Percentiles rank a stretch among this genome's conserved stretches.
Conservation (phyloP, 2,113 vertebrate genomes). For the Petromus typicus region DNA sequence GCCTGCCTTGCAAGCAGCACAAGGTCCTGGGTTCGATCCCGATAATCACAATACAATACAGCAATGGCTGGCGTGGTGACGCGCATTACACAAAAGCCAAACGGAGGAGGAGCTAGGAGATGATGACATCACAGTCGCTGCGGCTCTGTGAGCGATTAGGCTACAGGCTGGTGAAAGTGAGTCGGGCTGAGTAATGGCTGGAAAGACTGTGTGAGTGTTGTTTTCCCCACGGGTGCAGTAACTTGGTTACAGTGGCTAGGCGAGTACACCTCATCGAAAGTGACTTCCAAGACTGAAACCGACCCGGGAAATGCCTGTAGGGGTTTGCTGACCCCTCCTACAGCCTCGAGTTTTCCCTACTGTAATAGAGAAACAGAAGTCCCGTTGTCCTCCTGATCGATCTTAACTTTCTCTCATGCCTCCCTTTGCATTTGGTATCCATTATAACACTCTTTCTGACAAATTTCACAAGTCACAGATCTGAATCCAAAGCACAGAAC, state of each 20-base stretch:
- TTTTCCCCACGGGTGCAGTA: constrained; percentile 52
- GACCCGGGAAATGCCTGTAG: neutral
- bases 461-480: neutral
- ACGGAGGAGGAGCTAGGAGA: neutral
- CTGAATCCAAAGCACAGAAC: neutral
- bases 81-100: neutral
- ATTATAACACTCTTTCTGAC: neutral
- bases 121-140: constrained; percentile 23
- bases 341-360: neutral
- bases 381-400: neutral
- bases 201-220: neutral
- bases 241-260: constrained; percentile 70
- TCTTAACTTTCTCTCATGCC: neutral
- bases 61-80: no score
- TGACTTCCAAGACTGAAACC: neutral
- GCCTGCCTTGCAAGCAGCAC: no score
- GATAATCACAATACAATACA: no score
- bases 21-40: no score
- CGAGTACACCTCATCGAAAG: constrained; percentile 34
- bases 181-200: constrained; percentile 15
- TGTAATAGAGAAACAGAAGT: neutral
- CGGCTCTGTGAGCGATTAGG: neutral
- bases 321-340: neutral
- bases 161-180: constrained; percentile 56
- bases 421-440: neutral